Conservation (phyloP, 2,888 invertebrate species). For the Cryptocheilus praepositus region DNA sequence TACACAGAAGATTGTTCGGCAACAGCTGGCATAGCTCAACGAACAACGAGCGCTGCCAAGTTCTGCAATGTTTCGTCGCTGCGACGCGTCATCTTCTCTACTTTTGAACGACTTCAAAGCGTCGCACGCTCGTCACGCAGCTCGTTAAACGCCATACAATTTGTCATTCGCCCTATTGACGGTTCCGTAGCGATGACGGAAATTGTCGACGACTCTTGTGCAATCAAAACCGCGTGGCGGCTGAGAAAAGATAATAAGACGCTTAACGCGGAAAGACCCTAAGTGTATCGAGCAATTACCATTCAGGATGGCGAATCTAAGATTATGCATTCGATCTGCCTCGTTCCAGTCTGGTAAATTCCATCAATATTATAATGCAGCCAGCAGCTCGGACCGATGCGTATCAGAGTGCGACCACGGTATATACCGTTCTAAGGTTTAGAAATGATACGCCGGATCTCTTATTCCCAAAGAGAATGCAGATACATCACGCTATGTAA, state of each 20-base stretch:
- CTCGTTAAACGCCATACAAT: conserved; percentile 30
- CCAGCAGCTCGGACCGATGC: too few relatives aligned
- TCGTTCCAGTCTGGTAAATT: conserved; percentile 57
- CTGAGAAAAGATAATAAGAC: too few relatives aligned
- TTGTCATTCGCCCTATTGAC: conserved; percentile 13
- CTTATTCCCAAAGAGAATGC: conserved; percentile 24
- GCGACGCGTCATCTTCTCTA: conserved; percentile 26
- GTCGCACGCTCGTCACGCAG: neutral
- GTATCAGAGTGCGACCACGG: too few relatives aligned
- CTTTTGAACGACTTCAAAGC: conserved; percentile 43
- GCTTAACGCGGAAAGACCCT: too few relatives aligned
- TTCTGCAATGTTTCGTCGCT: conserved; percentile 12
- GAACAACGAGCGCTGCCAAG: conserved; percentile 32
- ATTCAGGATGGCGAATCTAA: neutral
- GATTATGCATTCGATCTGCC: too few relatives aligned
- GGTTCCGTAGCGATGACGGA: too few relatives aligned
- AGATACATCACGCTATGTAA: conserved; percentile 29
- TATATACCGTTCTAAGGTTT: too few relatives aligned
- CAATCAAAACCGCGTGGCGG: too few relatives aligned
- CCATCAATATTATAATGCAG: conserved; percentile 50
- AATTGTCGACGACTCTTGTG: too few relatives aligned
- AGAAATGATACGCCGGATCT: neutral
- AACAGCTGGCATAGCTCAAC: conserved; percentile 38
- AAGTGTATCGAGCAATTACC: too few relatives aligned
- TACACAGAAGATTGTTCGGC: too few relatives aligned